Percentiles rank a stretch among this genome's conserved stretches.
phyloP scores from a whole-genome alignment of 2,113 vertebrate species.

The Phocoena phocoena region DNA sequence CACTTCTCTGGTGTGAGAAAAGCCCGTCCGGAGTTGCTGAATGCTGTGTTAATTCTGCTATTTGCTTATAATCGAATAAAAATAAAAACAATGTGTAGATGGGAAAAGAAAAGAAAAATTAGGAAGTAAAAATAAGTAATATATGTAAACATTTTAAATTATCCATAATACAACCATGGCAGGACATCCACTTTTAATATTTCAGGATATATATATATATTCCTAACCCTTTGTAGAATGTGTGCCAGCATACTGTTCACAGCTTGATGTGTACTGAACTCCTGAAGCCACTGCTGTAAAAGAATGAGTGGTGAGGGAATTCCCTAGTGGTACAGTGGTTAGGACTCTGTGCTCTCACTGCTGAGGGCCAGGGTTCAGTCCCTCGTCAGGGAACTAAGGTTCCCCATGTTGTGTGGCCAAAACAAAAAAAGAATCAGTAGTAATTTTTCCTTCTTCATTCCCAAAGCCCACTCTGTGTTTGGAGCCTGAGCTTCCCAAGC shows the following conservation, averaged over 20 bases:
- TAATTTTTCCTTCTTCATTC: background rate
- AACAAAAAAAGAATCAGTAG: background rate
- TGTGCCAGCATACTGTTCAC: background rate
- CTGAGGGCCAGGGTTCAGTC: too few relatives aligned
- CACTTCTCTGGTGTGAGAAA: background rate
- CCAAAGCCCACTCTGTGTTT: background rate
- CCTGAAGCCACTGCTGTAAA: background rate
- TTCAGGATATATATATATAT: background rate
- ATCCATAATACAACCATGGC: background rate
- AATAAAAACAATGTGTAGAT: slow-evolving; percentile 32
- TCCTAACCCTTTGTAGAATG: background rate
- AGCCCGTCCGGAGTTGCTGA: background rate
- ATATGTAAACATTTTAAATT: background rate
- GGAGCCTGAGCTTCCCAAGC: background rate
- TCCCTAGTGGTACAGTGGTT: too few relatives aligned
- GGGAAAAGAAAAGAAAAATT: background rate
- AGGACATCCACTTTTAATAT: background rate
- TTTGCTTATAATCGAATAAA: slow-evolving; percentile 76
- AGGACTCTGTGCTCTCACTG: too few relatives aligned
- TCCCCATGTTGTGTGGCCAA: too few relatives aligned
- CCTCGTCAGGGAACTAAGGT: too few relatives aligned
- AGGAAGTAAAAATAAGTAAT: background rate
- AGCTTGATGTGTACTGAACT: background rate
- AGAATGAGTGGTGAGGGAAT: background rate
- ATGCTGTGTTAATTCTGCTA: slow-evolving; percentile 2